phyloP scores from a whole-genome alignment of 2,113 vertebrate species.

The Corynorhinus townsendii region DNA sequence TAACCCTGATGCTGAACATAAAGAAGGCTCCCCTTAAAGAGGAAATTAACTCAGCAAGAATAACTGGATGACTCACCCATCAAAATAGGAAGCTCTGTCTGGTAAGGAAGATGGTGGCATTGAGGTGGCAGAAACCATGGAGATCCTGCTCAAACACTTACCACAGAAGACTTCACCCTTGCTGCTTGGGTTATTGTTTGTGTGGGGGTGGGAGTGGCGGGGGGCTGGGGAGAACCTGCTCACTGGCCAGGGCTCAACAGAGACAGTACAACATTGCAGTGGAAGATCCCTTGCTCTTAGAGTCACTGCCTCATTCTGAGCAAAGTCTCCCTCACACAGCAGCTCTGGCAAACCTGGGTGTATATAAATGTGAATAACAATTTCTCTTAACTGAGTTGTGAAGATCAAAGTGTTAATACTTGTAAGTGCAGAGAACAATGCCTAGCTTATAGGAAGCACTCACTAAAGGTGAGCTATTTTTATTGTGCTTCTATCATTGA shows the following conservation, averaged over 20 bases:
- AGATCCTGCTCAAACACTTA: neutral
- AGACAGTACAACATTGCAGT: neutral
- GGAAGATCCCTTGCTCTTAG: neutral
- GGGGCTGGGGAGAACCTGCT: too few species aligned
- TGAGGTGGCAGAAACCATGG: constrained; percentile 3
- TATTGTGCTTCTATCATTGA: neutral
- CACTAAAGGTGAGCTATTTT: neutral
- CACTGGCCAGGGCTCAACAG: neutral
- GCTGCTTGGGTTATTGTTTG: neutral
- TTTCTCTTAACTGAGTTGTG: neutral
- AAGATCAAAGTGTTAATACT: neutral
- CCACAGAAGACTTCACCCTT: neutral
- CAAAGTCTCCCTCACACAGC: neutral
- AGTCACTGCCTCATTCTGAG: neutral
- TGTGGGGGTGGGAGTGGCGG: too few species aligned
- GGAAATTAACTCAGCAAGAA: constrained; percentile 47
- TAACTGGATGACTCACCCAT: constrained; percentile 40
- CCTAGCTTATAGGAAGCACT: neutral
- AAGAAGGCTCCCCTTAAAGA: constrained; percentile 18
- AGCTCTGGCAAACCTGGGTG: neutral
- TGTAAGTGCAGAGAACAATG: neutral
- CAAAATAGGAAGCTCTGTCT: constrained; percentile 66
- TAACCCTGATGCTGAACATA: neutral
- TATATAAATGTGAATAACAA: neutral
- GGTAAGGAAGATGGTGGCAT: constrained; percentile 13